Evolutionary conservation across 2,888 invertebrate species (phyloP).

Genomic region (Acronicta leporina): DNA sequence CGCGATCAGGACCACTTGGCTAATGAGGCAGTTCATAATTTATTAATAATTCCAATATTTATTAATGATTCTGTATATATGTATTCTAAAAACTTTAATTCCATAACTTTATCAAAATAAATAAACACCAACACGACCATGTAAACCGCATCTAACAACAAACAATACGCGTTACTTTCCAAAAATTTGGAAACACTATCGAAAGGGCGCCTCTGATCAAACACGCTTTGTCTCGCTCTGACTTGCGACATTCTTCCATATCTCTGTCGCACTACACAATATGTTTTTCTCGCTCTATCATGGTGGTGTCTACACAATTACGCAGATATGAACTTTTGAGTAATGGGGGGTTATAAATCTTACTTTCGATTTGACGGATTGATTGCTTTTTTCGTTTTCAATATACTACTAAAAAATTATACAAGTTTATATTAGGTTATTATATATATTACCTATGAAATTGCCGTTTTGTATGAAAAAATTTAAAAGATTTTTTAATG

Average conservation of each 20-base stretch:
- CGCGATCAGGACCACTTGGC: no score
- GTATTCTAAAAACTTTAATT: no score
- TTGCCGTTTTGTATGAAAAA: no score
- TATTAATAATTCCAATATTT: no score
- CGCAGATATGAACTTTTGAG: slow-evolving; percentile 66
- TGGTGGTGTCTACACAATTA: slow-evolving; percentile 60
- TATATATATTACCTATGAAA: no score
- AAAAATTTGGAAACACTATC: slow-evolving; percentile 89
- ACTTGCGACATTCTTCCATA: slow-evolving; percentile 34
- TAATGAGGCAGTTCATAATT: no score
- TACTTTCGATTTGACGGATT: slow-evolving; percentile 31
- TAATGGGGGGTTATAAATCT: slow-evolving; percentile 70
- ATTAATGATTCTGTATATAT: no score
- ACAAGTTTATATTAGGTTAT: no score
- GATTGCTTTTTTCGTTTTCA: neutral
- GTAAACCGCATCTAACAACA: slow-evolving; percentile 70
- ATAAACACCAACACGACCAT: slow-evolving; percentile 55
- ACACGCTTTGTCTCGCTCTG: slow-evolving; percentile 71
- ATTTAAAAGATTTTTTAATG: no score
- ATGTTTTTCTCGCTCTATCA: slow-evolving; percentile 59
- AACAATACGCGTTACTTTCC: slow-evolving; percentile 85
- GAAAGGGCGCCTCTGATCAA: slow-evolving; percentile 83
- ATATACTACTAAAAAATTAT: no score
- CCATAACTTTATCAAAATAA: neutral
- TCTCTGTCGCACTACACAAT: slow-evolving; percentile 49